These are phyloP conservation scores for Vandiemenella viatica DNA, from an alignment of 2,888 invertebrate species.

Conservation along the genomic window DNA sequence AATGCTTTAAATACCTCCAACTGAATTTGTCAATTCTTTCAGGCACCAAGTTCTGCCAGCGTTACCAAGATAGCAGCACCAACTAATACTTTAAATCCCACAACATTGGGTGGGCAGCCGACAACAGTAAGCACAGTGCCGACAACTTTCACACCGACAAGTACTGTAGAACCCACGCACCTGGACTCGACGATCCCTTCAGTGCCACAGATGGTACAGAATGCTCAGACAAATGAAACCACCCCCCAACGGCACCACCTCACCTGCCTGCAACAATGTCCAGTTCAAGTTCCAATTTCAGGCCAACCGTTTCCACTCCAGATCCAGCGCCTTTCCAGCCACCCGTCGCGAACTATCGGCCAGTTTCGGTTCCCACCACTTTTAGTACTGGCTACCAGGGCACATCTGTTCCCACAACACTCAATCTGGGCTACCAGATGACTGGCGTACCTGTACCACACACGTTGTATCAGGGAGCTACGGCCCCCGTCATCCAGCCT, in stretches of 20 bases:
- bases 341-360: too few species aligned
- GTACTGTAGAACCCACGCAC: neutral
- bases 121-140: conserved; percentile 2
- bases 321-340: too few species aligned
- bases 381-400: neutral
- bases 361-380: neutral
- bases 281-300: neutral
- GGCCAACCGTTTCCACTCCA: neutral
- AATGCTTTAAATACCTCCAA: too few species aligned
- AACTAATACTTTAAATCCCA: conserved; percentile 5
- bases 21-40: too few species aligned
- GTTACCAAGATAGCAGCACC: too few species aligned
- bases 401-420: neutral
- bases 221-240: neutral
- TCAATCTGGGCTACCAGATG: too few species aligned
- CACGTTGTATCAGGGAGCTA: too few species aligned
- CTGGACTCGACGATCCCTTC: neutral
- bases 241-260: neutral
- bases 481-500: too few species aligned
- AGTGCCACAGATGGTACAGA: neutral
- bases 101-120: conserved; percentile 10
- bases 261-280: neutral
- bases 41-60: too few species aligned
- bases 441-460: too few species aligned
- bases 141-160: neutral